These are phyloP conservation scores for Penaeus indicus DNA, from an alignment of 1,140 invertebrate genomes.

Conservation along the genomic window DNA sequence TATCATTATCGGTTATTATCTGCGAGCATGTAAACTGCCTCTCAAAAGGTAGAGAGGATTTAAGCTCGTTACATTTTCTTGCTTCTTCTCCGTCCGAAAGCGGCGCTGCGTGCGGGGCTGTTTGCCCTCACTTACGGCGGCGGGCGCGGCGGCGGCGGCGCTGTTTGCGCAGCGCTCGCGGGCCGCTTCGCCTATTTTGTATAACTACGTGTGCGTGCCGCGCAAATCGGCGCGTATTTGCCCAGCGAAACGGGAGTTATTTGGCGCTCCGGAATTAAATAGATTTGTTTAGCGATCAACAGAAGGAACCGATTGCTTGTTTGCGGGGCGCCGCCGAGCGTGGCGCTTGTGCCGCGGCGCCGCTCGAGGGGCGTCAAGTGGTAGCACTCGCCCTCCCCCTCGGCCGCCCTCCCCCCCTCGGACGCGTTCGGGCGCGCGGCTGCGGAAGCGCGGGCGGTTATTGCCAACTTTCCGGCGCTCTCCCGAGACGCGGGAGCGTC, in stretches of 20 bases:
- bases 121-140: conserved; percentile 11
- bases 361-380: neutral
- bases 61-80: too few species aligned
- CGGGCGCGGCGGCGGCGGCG: too few species aligned
- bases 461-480: too few species aligned
- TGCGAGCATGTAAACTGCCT: too few species aligned
- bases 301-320: conserved; percentile 47
- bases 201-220: conserved; percentile 43
- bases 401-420: neutral
- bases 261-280: conserved; percentile 44
- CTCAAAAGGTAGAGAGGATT: too few species aligned
- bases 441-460: too few species aligned
- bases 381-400: neutral
- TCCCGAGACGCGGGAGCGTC: too few species aligned
- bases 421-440: too few species aligned
- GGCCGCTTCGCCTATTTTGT: conserved; percentile 11
- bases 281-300: conserved; percentile 49
- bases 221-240: conserved; percentile 44
- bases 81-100: neutral
- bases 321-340: conserved; percentile 31
- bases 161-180: neutral
- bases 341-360: neutral
- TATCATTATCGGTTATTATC: too few species aligned
- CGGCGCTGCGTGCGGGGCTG: neutral
- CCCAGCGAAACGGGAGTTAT: conserved; percentile 40